Percentiles rank a stretch among this genome's conserved stretches.
Evolutionary conservation across 2,888 invertebrate species (phyloP).

Genomic region (Microplitis deprimator): DNA sequence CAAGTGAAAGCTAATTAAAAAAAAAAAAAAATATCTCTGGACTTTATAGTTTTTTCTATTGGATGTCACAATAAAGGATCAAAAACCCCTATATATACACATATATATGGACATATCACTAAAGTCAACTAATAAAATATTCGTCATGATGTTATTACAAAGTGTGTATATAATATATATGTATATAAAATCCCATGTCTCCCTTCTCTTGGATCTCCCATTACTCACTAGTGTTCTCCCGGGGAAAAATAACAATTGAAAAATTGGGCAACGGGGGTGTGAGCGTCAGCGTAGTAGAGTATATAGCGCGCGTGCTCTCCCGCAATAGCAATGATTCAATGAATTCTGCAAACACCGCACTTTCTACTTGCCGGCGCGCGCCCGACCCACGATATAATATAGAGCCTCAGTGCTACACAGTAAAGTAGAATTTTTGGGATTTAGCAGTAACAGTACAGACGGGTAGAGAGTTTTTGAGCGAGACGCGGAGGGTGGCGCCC

Average conservation of each 20-base stretch:
- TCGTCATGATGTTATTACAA: neutral
- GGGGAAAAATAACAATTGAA: constrained; percentile 52
- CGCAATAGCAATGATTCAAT: constrained; percentile 55
- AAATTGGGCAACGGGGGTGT: constrained; percentile 44
- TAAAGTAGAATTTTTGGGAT: neutral
- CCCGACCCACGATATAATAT: neutral
- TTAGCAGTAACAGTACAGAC: neutral
- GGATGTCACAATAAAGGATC: no score
- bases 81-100: no score
- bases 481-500: constrained; percentile 26
- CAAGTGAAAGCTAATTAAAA: no score
- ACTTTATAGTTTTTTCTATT: no score
- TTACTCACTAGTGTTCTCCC: constrained; percentile 53
- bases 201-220: constrained; percentile 31
- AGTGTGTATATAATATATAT: constrained; percentile 8
- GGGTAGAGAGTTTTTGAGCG: constrained; percentile 8
- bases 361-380: constrained; percentile 44
- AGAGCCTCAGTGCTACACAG: neutral
- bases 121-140: neutral
- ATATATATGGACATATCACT: neutral
- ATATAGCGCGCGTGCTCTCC: constrained; percentile 41
- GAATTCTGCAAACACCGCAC: constrained; percentile 56
- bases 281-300: neutral
- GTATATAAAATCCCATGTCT: constrained; percentile 14
- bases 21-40: no score